phyloP scores from a whole-genome alignment of 92 coral and sea anemone genomes.

The Parazoanthus atlanticus region DNA sequence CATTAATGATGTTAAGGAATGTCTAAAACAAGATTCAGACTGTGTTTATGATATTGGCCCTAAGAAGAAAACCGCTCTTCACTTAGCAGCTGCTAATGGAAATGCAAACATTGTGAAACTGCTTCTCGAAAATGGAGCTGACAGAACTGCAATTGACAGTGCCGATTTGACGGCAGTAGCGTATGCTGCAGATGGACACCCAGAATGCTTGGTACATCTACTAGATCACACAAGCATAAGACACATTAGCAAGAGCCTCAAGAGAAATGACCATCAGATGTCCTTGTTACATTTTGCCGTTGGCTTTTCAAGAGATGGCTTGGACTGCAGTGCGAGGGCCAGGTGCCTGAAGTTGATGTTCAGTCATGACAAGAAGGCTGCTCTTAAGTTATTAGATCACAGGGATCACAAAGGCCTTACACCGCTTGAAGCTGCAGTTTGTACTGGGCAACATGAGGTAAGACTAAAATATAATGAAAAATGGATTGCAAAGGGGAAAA shows the following conservation, averaged over 20 bases:
- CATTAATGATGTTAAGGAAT: constrained; percentile 46
- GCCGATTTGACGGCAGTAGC: constrained; percentile 75
- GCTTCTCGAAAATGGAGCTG: constrained; percentile 67
- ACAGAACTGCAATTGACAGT: constrained; percentile 73
- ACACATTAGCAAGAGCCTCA: constrained; percentile 48
- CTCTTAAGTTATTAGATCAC: constrained; percentile 55
- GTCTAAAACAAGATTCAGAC: constrained; percentile 54
- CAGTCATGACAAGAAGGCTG: constrained; percentile 61
- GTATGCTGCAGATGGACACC: constrained; percentile 87
- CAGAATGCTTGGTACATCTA: constrained; percentile 68
- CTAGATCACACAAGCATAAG: constrained; percentile 63
- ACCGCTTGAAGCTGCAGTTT: constrained; percentile 85
- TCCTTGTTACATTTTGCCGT: constrained; percentile 82
- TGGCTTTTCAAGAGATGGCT: constrained; percentile 62
- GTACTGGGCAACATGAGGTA: constrained; percentile 89
- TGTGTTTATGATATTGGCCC: constrained; percentile 69
- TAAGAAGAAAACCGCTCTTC: constrained; percentile 81
- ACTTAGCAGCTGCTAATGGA: constrained; percentile 76
- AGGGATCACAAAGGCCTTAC: constrained; percentile 60
- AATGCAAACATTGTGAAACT: constrained; percentile 69
- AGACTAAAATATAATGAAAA: no score
- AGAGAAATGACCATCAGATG: constrained; percentile 55
- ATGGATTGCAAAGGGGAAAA: no score
- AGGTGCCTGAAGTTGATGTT: constrained; percentile 74
- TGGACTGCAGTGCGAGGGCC: constrained; percentile 57